Evolutionary conservation across 2,888 invertebrate species (phyloP).

Genomic region (Dasysyrphus albostriatus): DNA sequence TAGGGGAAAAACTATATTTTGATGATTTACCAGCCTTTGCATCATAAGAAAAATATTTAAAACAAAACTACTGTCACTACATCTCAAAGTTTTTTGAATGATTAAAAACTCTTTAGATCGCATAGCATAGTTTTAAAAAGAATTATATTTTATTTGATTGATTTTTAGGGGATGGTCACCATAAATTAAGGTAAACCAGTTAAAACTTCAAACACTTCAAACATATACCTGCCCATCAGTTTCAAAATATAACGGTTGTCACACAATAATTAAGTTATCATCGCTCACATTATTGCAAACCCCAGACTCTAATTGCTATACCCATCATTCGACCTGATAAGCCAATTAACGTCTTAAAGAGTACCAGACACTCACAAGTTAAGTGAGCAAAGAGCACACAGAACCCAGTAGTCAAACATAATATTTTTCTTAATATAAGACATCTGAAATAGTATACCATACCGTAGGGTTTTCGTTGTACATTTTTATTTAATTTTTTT

Average conservation of each 20-base stretch:
- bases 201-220: background rate
- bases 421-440: background rate
- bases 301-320: constrained; percentile 45
- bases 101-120: too few relatives aligned
- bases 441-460: background rate
- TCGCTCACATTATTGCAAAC: background rate
- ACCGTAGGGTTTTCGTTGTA: constrained; percentile 5
- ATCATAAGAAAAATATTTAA: too few relatives aligned
- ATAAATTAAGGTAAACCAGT: background rate
- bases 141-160: too few relatives aligned
- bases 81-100: too few relatives aligned
- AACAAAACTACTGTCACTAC: too few relatives aligned
- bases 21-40: too few relatives aligned
- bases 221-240: background rate
- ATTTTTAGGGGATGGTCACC: background rate
- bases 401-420: background rate
- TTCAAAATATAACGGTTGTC: constrained; percentile 24
- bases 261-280: constrained; percentile 31
- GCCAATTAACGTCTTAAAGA: constrained; percentile 47
- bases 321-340: constrained; percentile 48
- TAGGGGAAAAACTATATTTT: too few relatives aligned
- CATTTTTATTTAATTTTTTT: too few relatives aligned
- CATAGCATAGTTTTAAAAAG: too few relatives aligned
- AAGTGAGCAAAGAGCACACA: background rate
- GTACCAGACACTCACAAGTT: constrained; percentile 21